phyloP scores from a whole-genome alignment of 2,888 invertebrate species.

The Leucophenga montana region DNA sequence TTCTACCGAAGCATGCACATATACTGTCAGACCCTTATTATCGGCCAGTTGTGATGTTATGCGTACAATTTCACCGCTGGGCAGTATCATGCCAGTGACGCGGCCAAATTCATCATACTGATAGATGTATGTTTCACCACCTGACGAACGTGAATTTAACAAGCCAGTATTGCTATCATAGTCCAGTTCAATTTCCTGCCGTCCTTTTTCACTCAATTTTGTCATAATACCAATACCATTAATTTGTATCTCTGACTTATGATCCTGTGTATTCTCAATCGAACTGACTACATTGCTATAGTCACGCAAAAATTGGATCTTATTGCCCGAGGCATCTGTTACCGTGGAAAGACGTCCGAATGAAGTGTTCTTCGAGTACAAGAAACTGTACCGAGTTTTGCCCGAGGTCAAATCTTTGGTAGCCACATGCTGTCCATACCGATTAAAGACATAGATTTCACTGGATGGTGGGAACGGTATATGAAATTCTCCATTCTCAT shows the following conservation, averaged over 20 bases:
- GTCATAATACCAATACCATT: conserved; percentile 94
- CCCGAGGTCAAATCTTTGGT: conserved; percentile 97
- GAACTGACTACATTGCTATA: conserved; percentile 94
- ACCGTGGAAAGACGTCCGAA: conserved; percentile 95
- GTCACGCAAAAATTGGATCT: conserved; percentile 92
- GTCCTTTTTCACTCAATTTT: conserved; percentile 89
- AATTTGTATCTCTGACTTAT: conserved; percentile 92
- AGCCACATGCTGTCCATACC: conserved; percentile 95
- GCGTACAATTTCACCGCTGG: conserved; percentile 91
- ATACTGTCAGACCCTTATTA: conserved; percentile 84
- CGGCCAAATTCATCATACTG: conserved; percentile 93
- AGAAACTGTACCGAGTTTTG: conserved; percentile 93
- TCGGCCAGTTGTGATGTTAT: conserved; percentile 85
- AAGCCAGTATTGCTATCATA: conserved; percentile 93
- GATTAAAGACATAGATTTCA: conserved; percentile 94
- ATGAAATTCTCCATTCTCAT: conserved; percentile 92
- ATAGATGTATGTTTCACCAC: conserved; percentile 91
- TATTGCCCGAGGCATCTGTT: conserved; percentile 93
- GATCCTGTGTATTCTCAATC: conserved; percentile 94
- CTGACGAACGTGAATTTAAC: conserved; percentile 87
- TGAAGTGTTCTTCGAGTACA: conserved; percentile 97
- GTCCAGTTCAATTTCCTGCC: conserved; percentile 90
- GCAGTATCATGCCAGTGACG: conserved; percentile 87
- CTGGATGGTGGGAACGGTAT: conserved; percentile 95
- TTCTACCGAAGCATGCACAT: conserved; percentile 78